Evolutionary conservation across 2,797 vertebrate species (phyloP).

Genomic region (Gallinago stenura): DNA sequence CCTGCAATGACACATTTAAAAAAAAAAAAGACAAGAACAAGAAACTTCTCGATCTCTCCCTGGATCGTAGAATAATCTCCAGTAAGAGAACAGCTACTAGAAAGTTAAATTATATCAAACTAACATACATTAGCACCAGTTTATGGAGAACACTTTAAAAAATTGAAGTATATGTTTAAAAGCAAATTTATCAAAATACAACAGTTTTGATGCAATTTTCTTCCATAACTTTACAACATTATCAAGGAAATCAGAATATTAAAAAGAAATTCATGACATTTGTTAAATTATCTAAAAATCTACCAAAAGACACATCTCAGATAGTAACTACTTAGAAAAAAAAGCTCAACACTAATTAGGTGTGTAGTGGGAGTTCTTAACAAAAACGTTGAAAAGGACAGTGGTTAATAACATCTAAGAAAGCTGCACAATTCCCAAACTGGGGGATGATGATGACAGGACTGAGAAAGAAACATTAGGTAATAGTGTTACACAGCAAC

Average conservation of each 20-base stretch:
- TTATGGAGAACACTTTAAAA: not conserved
- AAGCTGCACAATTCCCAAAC: not conserved
- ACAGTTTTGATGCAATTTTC: not conserved
- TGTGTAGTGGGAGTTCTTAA: not conserved
- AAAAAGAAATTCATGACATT: no score
- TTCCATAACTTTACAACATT: not conserved
- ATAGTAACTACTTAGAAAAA: not conserved
- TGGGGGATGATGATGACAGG: not conserved
- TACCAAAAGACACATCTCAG: not conserved
- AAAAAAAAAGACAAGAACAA: not conserved
- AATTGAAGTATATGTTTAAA: not conserved
- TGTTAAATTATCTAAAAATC: not conserved
- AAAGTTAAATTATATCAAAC: not conserved
- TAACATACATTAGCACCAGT: not conserved
- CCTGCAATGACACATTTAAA: not conserved
- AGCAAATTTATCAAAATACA: not conserved
- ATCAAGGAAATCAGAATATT: not conserved
- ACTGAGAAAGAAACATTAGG: not conserved
- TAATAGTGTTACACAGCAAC: not conserved
- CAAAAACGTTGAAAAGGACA: not conserved
- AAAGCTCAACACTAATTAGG: accelerated
- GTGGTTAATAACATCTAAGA: not conserved
- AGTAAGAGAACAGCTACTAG: not conserved
- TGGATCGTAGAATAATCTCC: not conserved
- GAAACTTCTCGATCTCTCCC: not conserved